Evolutionary conservation across 2,888 invertebrate genomes (phyloP).

Genomic region (Sarcophaga variegata): DNA sequence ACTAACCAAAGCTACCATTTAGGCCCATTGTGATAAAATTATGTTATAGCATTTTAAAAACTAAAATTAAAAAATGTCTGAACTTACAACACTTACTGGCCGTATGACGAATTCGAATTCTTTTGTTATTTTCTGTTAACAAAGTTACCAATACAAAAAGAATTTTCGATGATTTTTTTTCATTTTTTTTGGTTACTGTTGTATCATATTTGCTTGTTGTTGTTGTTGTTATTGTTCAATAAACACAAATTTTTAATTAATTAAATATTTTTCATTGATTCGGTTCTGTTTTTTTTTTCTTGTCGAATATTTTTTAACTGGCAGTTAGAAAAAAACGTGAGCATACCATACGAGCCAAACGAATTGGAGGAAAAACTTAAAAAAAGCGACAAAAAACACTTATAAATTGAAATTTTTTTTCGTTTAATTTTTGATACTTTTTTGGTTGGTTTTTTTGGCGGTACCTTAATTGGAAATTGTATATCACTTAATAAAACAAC

Average conservation of each 20-base stretch:
- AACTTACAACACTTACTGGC: background rate
- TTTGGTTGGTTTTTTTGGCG: slow-evolving; percentile 46
- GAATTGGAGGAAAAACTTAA: background rate
- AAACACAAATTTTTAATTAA: slow-evolving; percentile 51
- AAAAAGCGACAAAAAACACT: slow-evolving; percentile 42
- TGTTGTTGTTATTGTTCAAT: slow-evolving; percentile 2
- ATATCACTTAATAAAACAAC: slow-evolving; percentile 70
- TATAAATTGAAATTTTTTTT: slow-evolving; percentile 31
- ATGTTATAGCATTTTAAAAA: too few relatives aligned
- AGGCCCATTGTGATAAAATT: too few relatives aligned
- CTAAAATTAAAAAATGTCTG: background rate
- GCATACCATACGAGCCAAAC: slow-evolving; percentile 11
- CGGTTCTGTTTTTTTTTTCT: slow-evolving; percentile 1
- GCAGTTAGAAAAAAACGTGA: slow-evolving; percentile 43
- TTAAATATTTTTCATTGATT: slow-evolving; percentile 47
- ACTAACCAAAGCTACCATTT: too few relatives aligned
- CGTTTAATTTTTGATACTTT: too few relatives aligned
- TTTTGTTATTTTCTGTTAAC: background rate
- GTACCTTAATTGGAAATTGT: slow-evolving; percentile 72
- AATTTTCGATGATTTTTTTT: background rate
- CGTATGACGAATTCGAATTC: slow-evolving; percentile 5
- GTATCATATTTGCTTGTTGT: background rate
- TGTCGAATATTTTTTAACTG: background rate
- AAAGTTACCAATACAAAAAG: slow-evolving; percentile 8
- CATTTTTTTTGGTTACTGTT: background rate